Evolutionary conservation across 1,140 invertebrate genomes (phyloP).

Genomic region (Pseudomyrmex dendroicus): DNA sequence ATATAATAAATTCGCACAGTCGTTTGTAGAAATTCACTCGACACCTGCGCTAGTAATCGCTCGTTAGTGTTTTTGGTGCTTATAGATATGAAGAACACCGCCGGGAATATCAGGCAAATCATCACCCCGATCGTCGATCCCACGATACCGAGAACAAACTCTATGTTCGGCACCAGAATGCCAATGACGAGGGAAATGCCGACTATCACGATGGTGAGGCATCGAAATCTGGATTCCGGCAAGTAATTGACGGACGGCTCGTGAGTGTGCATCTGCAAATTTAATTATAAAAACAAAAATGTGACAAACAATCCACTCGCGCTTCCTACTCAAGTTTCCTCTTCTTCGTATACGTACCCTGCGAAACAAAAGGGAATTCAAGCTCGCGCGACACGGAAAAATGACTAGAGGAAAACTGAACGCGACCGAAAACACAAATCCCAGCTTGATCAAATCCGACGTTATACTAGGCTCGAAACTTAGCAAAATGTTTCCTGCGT

Average conservation of each 20-base stretch:
- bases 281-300: no score
- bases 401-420: constrained; percentile 98
- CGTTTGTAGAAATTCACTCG: constrained; percentile 43
- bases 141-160: constrained; percentile 95
- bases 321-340: background rate
- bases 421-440: constrained; percentile 97
- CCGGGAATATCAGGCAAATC: constrained; percentile 96
- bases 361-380: constrained; percentile 96
- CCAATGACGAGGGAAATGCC: constrained; percentile 90
- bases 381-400: constrained; percentile 97
- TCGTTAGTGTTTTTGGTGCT: constrained; percentile 91
- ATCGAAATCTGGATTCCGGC: constrained; percentile 91
- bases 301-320: background rate
- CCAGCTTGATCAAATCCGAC: constrained; percentile 95
- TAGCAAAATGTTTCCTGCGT: constrained; percentile 94
- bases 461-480: constrained; percentile 92
- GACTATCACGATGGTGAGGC: constrained; percentile 92
- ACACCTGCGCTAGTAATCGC: constrained; percentile 90
- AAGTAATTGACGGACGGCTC: constrained; percentile 88
- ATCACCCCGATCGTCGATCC: constrained; percentile 98
- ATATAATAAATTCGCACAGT: constrained; percentile 1
- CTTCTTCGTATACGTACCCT: constrained; percentile 87
- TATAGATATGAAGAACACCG: constrained; percentile 90
- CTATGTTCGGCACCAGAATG: constrained; percentile 94
- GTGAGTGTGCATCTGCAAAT: constrained; percentile 83